Evolutionary conservation across 1,140 invertebrate species (phyloP).

Genomic region (Drosophila carrolli): DNA sequence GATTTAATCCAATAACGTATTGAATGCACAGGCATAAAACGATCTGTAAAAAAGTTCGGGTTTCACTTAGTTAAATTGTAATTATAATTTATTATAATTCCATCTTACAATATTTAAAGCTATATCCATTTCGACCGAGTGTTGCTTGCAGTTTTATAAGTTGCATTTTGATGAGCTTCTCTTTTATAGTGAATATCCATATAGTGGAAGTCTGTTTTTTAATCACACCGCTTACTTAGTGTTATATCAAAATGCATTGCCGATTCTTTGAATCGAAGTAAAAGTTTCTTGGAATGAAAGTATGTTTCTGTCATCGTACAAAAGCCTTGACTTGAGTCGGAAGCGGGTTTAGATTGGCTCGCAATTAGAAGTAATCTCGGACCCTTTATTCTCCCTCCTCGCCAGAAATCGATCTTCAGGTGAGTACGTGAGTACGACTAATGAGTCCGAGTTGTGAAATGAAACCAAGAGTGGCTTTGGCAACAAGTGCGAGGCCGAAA

Average conservation of each 20-base stretch:
- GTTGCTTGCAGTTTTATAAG: background rate
- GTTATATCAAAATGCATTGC: background rate
- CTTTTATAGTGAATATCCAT: background rate
- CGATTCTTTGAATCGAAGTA: background rate
- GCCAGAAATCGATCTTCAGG: constrained; percentile 14
- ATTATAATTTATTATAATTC: background rate
- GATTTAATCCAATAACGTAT: background rate
- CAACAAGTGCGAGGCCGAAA: constrained; percentile 49
- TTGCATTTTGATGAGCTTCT: background rate
- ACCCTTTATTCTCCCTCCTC: constrained; percentile 21
- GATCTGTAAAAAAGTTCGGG: background rate
- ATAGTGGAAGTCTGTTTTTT: background rate
- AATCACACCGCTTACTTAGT: background rate
- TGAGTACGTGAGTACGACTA: constrained; percentile 47
- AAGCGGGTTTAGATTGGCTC: constrained; percentile 14
- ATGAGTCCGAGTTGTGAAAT: constrained; percentile 62
- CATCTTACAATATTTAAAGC: background rate
- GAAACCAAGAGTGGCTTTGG: constrained; percentile 69
- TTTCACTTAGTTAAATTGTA: too few relatives aligned
- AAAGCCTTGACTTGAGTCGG: constrained; percentile 19
- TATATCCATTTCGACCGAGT: background rate
- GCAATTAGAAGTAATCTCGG: constrained; percentile 30
- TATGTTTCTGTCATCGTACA: background rate
- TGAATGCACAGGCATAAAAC: background rate
- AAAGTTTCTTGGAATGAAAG: constrained; percentile 2